phyloP scores from a whole-genome alignment of 2,888 invertebrate genomes.

The Sphaerophoria rueppellii region DNA sequence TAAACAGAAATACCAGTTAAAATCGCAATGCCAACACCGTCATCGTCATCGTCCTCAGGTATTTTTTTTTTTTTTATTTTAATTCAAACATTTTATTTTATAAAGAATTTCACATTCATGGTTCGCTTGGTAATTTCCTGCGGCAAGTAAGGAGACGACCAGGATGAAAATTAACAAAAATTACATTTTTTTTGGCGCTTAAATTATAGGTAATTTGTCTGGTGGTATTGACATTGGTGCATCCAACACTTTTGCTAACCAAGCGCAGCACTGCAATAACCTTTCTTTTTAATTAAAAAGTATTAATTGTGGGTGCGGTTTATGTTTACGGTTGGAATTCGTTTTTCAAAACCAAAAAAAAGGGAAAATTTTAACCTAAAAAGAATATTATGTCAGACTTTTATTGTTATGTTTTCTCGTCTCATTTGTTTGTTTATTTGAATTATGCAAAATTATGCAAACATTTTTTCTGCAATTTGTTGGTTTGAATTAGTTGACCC shows the following conservation, averaged over 20 bases:
- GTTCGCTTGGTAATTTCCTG: conserved; percentile 19
- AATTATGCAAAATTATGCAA: neutral
- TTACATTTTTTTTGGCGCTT: conserved; percentile 49
- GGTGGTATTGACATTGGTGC: conserved; percentile 59
- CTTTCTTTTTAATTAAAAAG: conserved; percentile 68
- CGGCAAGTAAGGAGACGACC: neutral
- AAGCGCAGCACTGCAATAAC: conserved; percentile 48
- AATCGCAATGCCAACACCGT: conserved; percentile 1
- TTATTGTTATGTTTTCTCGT: conserved; percentile 11
- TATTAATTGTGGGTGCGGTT: conserved; percentile 62
- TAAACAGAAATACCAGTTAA: neutral
- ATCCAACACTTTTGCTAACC: neutral
- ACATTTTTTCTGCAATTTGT: neutral
- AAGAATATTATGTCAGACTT: neutral
- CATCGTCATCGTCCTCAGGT: neutral
- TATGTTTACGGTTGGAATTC: conserved; percentile 37
- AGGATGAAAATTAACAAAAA: conserved; percentile 47
- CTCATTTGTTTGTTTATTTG: conserved; percentile 13
- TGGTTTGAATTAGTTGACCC: neutral
- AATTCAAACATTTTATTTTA: conserved; percentile 32
- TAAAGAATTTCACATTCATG: conserved; percentile 44
- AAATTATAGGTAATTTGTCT: conserved; percentile 68
- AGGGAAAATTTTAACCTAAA: neutral
- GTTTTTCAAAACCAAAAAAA: conserved; percentile 13
- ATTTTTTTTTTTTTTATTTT: too few relatives aligned